Evolutionary conservation across 2,797 vertebrate genomes (phyloP), one percentile per base, ranked within the genome.

Genomic region (Coregonus ussuriensis): DNA sequence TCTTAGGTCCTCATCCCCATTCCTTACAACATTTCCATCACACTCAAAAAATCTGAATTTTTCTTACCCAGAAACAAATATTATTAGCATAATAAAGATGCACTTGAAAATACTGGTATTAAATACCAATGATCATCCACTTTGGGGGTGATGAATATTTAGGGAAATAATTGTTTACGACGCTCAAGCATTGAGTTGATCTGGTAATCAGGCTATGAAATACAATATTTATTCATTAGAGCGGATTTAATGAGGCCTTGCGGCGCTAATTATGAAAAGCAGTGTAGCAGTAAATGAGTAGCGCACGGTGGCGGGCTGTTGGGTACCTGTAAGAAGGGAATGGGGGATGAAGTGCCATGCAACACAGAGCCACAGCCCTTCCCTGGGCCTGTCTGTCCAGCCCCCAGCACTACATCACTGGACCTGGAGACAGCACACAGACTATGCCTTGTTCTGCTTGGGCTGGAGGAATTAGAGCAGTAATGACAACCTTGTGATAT

Each of bases 141-240:
- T 97, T 94, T 97, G 95, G 95, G 41, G 95, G 94, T 96, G 94
- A 96, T 96, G 96, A 95, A 96, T 98, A 96, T 97, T 97, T 97
- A 97, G 96, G 96, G 96, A 97, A 99, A 97, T 99, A 98, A 99
- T 99, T 99, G 97, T 99, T 99, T 99, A 98, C 97, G 97, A 98
- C 97, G 96, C 96, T 97, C 95, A 94, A 97, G 96, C 97, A 94
- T 94, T 96, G 97, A 97, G 97, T 97, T 98, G 97, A 98, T 98
- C 97, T 98, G 96, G 95, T 99, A 99, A 99, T 99, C 98, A 98
- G 96, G 95, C 98, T 97, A 97, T 98, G 98, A 99, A 99, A 99
- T 99, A 99, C 97, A 99, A 99, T 99, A 99, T 99, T 99, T 99
- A 99, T 99, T 99, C 98, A 99, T 99, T 99, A 99, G 97, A 99